Conservation (phyloP, 2,888 invertebrate genomes). For the Lepidocyrtoides sp. region DNA sequence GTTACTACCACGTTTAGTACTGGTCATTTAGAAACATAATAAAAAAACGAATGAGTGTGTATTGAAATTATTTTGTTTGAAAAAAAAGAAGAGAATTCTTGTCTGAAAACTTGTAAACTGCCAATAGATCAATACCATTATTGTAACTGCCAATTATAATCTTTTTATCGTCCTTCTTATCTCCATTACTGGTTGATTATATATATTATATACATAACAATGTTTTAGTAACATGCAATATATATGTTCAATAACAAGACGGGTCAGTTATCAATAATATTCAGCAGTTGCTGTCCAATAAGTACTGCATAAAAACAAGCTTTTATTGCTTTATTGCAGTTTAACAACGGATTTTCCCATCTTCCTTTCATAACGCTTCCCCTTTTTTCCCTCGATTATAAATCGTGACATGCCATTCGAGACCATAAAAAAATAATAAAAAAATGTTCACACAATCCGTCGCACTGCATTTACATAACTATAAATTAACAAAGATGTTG, state of each 20-base stretch:
- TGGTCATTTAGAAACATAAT: constrained; percentile 44
- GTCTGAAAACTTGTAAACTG: constrained; percentile 22
- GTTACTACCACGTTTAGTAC: constrained; percentile 56
- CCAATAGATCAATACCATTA: constrained; percentile 6
- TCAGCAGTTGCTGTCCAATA: too few species aligned
- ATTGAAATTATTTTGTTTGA: not conserved
- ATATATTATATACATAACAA: too few species aligned
- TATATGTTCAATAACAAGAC: too few species aligned
- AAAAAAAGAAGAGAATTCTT: constrained; percentile 30
- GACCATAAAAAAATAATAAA: not conserved
- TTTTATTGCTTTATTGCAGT: too few species aligned
- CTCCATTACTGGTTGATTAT: too few species aligned
- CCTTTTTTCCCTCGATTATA: not conserved
- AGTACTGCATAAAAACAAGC: too few species aligned
- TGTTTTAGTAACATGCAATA: too few species aligned
- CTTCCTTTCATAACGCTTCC: too few species aligned
- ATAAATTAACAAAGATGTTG: not conserved
- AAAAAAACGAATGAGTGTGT: not conserved
- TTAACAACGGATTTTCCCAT: too few species aligned
- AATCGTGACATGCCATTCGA: not conserved
- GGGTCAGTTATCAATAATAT: too few species aligned
- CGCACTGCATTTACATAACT: constrained; percentile 30
- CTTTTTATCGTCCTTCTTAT: too few species aligned
- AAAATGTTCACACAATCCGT: constrained; percentile 57
- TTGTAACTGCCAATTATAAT: not conserved